These are phyloP conservation scores for Acanthaster planci DNA, from an alignment of 35 echinoderm and acorn worm genomes.

Conservation along the genomic window DNA sequence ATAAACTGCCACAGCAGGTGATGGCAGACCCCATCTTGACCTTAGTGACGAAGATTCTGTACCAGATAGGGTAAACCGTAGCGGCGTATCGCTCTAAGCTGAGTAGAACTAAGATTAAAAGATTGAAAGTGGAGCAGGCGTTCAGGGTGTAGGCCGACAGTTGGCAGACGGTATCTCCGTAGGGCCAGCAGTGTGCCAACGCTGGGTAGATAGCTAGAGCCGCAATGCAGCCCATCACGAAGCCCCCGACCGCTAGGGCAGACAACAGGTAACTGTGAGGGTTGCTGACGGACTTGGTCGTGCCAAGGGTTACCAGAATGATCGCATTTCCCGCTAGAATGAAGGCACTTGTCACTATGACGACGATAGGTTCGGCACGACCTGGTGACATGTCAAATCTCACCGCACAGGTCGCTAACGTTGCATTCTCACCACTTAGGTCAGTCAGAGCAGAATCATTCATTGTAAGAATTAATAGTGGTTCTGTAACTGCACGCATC, in stretches of 20 bases:
- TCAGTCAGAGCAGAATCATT: too few species aligned
- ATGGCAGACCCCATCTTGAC: not conserved
- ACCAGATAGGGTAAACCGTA: slow-evolving; percentile 10
- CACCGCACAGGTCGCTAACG: too few species aligned
- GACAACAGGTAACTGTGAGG: slow-evolving; percentile 41
- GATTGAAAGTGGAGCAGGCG: slow-evolving; percentile 29
- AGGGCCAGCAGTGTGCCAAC: slow-evolving; percentile 21
- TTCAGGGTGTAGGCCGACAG: slow-evolving; percentile 30
- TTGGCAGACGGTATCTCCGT: slow-evolving; percentile 3
- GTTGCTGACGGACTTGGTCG: slow-evolving; percentile 25
- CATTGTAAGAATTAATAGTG: too few species aligned
- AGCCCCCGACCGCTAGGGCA: slow-evolving; percentile 37
- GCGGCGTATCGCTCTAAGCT: slow-evolving; percentile 55
- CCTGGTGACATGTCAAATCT: too few species aligned
- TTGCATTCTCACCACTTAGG: too few species aligned
- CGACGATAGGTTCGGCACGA: not conserved
- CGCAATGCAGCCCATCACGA: slow-evolving; percentile 25
- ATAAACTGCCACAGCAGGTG: not conserved
- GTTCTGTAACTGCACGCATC: too few species aligned
- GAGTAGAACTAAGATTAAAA: slow-evolving; percentile 37
- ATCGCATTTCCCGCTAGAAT: not conserved
- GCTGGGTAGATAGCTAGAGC: slow-evolving; percentile 43
- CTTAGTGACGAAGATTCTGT: not conserved
- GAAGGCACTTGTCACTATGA: not conserved
- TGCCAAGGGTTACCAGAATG: not conserved